Evolutionary conservation across 2,888 invertebrate genomes (phyloP).

Genomic region (Agriopis marginaria): DNA sequence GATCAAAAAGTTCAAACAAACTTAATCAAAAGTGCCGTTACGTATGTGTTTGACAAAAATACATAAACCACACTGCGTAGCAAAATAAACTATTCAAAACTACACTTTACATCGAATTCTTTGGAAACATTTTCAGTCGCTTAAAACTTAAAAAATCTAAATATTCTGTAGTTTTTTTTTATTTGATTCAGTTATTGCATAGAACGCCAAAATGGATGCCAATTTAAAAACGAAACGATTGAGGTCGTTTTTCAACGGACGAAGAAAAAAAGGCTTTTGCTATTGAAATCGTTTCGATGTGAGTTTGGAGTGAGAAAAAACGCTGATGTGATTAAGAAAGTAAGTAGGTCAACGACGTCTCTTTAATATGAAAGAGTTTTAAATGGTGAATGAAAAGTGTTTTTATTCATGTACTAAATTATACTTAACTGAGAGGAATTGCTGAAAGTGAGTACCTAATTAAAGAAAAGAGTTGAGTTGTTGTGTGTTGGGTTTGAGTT

Average conservation of each 20-base stretch:
- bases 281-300: constrained; percentile 21
- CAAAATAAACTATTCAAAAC: too few relatives aligned
- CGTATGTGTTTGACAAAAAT: too few relatives aligned
- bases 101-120: too few relatives aligned
- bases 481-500: too few relatives aligned
- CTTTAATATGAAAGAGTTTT: not conserved
- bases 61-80: too few relatives aligned
- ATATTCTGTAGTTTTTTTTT: constrained; percentile 47
- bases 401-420: too few relatives aligned
- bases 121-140: not conserved
- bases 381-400: not conserved
- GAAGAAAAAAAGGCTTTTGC: not conserved
- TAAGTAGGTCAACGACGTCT: constrained; percentile 8
- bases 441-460: too few relatives aligned
- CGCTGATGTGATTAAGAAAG: not conserved
- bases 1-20: too few relatives aligned
- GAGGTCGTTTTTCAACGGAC: constrained; percentile 14
- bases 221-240: constrained; percentile 56
- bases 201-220: constrained; percentile 57
- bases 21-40: too few relatives aligned
- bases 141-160: constrained; percentile 14
- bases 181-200: constrained; percentile 56
- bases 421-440: too few relatives aligned
- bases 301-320: constrained; percentile 9
- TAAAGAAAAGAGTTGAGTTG: too few relatives aligned